Evolutionary conservation across 2,113 vertebrate genomes (phyloP).

Genomic region (Cebus imitator): DNA sequence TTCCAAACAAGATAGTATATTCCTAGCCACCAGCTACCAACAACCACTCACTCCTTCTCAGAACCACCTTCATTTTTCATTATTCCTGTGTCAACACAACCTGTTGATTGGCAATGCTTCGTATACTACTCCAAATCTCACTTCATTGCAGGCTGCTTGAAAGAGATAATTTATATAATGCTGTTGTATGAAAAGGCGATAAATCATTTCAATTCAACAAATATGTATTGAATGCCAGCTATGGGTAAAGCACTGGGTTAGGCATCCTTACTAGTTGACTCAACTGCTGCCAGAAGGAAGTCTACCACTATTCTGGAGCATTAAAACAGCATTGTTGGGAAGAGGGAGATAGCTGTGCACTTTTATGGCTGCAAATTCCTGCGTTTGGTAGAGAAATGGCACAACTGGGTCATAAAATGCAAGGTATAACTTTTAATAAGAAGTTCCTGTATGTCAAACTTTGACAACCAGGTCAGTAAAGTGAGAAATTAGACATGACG

Average conservation of each 20-base stretch:
- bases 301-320: not conserved
- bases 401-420: conserved; percentile 67
- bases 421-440: conserved; percentile 72
- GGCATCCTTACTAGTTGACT: not conserved
- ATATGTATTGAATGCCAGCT: not conserved
- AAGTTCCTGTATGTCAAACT: conserved; percentile 64
- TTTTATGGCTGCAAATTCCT: conserved; percentile 40
- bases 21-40: not conserved
- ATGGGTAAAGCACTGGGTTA: not conserved
- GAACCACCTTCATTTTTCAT: conserved; percentile 21
- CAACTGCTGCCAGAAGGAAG: not conserved
- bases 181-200: not conserved
- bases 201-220: conserved; percentile 29
- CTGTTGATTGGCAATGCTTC: conserved; percentile 10
- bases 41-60: conserved; percentile 17
- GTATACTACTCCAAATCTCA: conserved; percentile 38
- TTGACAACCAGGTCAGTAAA: conserved; percentile 82
- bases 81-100: conserved; percentile 10
- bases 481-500: conserved; percentile 84
- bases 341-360: not conserved
- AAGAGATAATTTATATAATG: not conserved
- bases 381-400: conserved; percentile 61
- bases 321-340: not conserved
- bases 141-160: not conserved
- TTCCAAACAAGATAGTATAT: not conserved